These are phyloP conservation scores for Tetrao urogallus DNA, from an alignment of 2,113 vertebrate genomes.

Conservation along the genomic window DNA sequence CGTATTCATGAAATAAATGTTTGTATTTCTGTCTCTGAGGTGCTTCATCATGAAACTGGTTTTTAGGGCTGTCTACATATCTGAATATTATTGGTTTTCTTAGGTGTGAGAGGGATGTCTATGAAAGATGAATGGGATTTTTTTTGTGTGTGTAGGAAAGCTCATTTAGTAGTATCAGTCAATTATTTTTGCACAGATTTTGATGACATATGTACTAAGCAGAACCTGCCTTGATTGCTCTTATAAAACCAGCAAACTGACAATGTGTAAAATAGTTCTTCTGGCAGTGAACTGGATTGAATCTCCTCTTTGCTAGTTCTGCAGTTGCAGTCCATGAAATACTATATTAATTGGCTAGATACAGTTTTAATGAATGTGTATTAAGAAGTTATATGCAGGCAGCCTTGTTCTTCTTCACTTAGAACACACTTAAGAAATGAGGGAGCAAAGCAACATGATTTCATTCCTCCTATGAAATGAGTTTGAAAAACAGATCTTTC, in stretches of 20 bases:
- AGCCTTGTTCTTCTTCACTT: not conserved
- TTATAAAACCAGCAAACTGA: not conserved
- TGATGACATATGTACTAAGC: not conserved
- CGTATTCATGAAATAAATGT: not conserved
- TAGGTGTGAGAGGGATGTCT: not conserved
- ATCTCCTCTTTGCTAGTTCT: not conserved
- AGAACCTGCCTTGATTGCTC: not conserved
- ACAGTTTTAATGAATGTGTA: not conserved
- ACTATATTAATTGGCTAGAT: not conserved
- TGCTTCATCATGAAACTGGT: not conserved
- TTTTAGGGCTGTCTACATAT: not conserved
- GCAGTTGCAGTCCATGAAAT: not conserved
- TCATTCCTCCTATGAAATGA: not conserved
- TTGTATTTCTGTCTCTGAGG: not conserved
- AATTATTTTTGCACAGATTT: not conserved
- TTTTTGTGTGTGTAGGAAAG: not conserved
- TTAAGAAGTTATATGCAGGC: not conserved
- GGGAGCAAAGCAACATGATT: not conserved
- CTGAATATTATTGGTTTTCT: not conserved
- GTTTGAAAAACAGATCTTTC: not conserved
- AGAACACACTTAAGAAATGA: not conserved
- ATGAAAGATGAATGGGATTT: not conserved
- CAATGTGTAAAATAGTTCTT: not conserved
- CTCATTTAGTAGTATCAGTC: not conserved
- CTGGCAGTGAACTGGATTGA: not conserved